Evolutionary conservation across 2,113 vertebrate genomes (phyloP), one percentile per base, ranked within the genome.

Genomic region (Myrmecophaga tridactyla): DNA sequence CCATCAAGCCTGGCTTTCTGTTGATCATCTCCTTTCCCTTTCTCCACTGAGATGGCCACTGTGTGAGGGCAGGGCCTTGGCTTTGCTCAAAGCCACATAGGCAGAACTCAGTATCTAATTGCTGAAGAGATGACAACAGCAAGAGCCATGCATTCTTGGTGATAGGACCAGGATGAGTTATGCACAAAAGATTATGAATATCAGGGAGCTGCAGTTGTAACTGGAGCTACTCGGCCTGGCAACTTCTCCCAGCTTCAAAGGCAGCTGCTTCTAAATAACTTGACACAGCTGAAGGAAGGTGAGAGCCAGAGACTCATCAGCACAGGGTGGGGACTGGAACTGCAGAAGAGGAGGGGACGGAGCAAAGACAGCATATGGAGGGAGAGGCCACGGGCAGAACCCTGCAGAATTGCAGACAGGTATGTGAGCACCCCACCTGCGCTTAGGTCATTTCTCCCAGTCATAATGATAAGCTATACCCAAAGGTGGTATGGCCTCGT

Each of bases 111-210:
- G 69, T 13, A 9, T 20, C 43, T n/a, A 10, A 39, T 34, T 18
- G 15, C 36, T 46, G 18, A 92, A 0, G 4, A 46, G 53, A 39
- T 34, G 83, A 73, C 9, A 34, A n/a, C 0, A 18, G n/a, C 13
- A 10, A 2, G 10, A 1, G 1, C 58, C 69, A 13, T n/a, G 77
- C 34, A 3, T 46, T 21, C 3, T 34, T 27, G 1, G 13, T 36
- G 58, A 51, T 0, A 1, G 53, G 17, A 41, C 4, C 58, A 6
- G 48, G 78, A 34, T 1, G 0, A 29, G 25, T 67, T 41, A 4
- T 14, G 34, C 0, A 2, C 7, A 34, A 6, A 18, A 29, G 8
- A 7, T 20, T 34, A 7, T 7, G 87, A 41, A 46, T 0, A 0
- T 85, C 31, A 46, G 27, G 0, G 23, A 39, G 7, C 70, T 18